These are phyloP conservation scores for Macrochelys suwanniensis DNA, from an alignment of 2,797 vertebrate genomes.

Conservation along the genomic window DNA sequence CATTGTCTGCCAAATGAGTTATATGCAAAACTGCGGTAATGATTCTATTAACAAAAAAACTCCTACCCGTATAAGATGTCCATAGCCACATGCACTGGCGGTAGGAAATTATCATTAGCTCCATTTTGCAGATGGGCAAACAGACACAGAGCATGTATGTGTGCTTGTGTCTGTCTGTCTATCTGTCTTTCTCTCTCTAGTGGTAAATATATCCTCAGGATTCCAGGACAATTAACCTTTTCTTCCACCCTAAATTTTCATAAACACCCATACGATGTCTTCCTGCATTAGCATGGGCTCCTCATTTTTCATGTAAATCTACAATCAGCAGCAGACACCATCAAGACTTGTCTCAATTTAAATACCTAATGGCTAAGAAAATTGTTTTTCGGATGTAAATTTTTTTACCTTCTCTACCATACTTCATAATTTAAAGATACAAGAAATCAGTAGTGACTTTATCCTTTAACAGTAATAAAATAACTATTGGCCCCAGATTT, in stretches of 20 bases:
- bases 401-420: background rate
- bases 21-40: background rate
- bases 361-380: slow-evolving; percentile 21
- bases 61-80: background rate
- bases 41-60: background rate
- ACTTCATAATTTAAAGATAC: slow-evolving; percentile 41
- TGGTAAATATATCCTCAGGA: background rate
- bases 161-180: background rate
- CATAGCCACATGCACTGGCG: background rate
- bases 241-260: background rate
- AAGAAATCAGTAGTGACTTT: slow-evolving; percentile 30
- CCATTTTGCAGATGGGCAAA: background rate
- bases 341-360: background rate
- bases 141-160: background rate
- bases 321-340: background rate
- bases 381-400: slow-evolving; percentile 48
- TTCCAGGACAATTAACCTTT: background rate
- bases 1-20: background rate
- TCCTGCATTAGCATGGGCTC: background rate
- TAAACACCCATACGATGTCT: slow-evolving; percentile 15
- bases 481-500: background rate
- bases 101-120: background rate
- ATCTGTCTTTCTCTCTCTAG: slow-evolving; percentile 22
- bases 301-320: slow-evolving; percentile 17
- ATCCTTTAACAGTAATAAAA: slow-evolving; percentile 32